Evolutionary conservation across 2,888 invertebrate species (phyloP), one percentile per base, ranked within the genome.

Genomic region (Pteria penguin): DNA sequence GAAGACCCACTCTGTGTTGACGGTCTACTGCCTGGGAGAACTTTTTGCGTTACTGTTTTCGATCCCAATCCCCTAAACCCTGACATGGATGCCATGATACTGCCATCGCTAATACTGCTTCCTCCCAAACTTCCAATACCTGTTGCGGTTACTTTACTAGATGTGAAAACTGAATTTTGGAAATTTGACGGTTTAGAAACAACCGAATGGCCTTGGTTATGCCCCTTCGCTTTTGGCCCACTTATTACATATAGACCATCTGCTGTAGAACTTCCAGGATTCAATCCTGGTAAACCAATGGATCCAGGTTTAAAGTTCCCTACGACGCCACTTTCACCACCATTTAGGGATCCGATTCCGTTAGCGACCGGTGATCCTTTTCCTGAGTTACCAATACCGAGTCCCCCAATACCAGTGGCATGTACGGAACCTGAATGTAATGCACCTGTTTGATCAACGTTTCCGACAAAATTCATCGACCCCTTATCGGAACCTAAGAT

Each of bases 21-120:
- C 11, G 8, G 11, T 14, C 1, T 31, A 31, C 14, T 22, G 5
- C 0, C 31, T 5, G 61, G 31, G 5, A 29, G 29, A 22, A 22
- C 29, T 18, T 5, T 2, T 31, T 61, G 61, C 2, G 58, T 2
- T 4, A 24, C 58, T 31, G 29, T 18, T 22, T 11, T 61, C 22
- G 61, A 27, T 4, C 61, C 61, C 27, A 61, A 31, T 27, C 29
- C 31, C 31, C 61, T 31, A 31, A 61, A 36, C 26, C 65, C 65
- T 11, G 65, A 36, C 14, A 26, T 45, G 0, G 45, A 45, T 0
- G 1, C 45, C 0, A 18, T 18, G 24, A 22, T 24, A 5, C 32
- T 27, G 27, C 31, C 24, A 11, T 33, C 33, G 18, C 45, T 65
- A 14, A 45, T 45, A 8, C 36, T 24, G 26, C 24, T 45, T 8